Evolutionary conservation across 2,888 invertebrate species (phyloP).

Genomic region (Coelinius sp.): DNA sequence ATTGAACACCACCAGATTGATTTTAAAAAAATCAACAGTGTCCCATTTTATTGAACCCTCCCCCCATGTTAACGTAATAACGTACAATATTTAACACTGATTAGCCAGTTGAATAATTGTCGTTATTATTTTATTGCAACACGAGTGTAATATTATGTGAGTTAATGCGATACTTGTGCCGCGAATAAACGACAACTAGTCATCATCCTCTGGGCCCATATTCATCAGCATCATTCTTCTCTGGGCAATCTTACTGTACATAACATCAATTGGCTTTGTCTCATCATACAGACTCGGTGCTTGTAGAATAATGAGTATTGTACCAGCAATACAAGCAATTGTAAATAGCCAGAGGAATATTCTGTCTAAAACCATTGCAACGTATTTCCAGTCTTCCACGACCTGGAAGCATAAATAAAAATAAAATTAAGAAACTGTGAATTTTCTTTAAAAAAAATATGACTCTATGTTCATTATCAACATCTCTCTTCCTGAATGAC

Average conservation of each 20-base stretch:
- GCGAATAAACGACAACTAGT: constrained; percentile 68
- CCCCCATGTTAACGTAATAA: not conserved
- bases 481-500: no score
- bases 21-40: not conserved
- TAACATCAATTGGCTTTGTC: constrained; percentile 89
- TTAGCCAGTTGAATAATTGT: no score
- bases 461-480: no score
- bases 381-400: constrained; percentile 98
- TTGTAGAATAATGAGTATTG: constrained; percentile 88
- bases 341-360: constrained; percentile 97
- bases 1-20: constrained; percentile 13
- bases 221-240: constrained; percentile 89
- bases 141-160: constrained; percentile 27
- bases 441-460: not conserved
- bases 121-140: constrained; percentile 14
- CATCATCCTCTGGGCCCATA: constrained; percentile 84
- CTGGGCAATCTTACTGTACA: constrained; percentile 92
- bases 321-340: constrained; percentile 92
- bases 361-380: constrained; percentile 95
- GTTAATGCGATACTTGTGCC: constrained; percentile 47
- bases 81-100: no score
- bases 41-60: not conserved
- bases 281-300: constrained; percentile 94
- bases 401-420: constrained; percentile 75
- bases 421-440: not conserved